Evolutionary conservation across 2,797 vertebrate genomes (phyloP).

Genomic region (Halcyon leucocephala): DNA sequence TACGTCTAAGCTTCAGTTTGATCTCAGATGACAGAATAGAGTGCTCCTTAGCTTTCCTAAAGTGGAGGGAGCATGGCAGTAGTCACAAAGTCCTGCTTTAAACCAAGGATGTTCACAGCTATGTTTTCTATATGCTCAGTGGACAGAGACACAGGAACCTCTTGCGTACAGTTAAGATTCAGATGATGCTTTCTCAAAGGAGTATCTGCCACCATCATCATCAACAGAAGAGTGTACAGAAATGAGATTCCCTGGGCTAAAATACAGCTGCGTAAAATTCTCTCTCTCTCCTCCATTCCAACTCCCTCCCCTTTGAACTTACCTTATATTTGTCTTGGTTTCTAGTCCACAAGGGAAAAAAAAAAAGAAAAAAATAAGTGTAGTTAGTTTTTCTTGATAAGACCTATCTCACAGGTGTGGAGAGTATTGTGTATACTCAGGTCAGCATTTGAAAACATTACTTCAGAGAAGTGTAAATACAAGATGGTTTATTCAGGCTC

Average conservation of each 20-base stretch:
- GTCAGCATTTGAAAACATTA: not conserved
- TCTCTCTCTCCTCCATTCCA: not conserved
- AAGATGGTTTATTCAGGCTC: not conserved
- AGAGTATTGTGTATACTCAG: not conserved
- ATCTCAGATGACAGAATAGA: not conserved
- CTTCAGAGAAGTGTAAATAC: not conserved
- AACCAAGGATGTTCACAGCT: not conserved
- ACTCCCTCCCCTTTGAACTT: not conserved
- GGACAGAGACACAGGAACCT: not conserved
- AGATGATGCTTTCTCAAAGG: not conserved
- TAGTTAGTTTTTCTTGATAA: not conserved
- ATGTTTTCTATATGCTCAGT: not conserved
- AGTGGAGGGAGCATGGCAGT: not conserved
- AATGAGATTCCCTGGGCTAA: not conserved
- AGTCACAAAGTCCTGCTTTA: not conserved
- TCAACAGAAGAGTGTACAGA: not conserved
- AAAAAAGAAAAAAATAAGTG: not conserved
- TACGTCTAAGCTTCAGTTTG: not conserved
- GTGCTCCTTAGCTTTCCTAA: not conserved
- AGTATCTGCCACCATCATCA: not conserved
- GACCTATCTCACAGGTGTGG: not conserved
- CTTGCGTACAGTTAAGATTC: not conserved
- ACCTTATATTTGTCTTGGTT: not conserved
- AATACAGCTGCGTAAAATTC: not conserved
- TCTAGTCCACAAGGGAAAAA: not conserved